phyloP scores from a whole-genome alignment of 2,113 vertebrate genomes.

The Amphiprion ocellaris region DNA sequence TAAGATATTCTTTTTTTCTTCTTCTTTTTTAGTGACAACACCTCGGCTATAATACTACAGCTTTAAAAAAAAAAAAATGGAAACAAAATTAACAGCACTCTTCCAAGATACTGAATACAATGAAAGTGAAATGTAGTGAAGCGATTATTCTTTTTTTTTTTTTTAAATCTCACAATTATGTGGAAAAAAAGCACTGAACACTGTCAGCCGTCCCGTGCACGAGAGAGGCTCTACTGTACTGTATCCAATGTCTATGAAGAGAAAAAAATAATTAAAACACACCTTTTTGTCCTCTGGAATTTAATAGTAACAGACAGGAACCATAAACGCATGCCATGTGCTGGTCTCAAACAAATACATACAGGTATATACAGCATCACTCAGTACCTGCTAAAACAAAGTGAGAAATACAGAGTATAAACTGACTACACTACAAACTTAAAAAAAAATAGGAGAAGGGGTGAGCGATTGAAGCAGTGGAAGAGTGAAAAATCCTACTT shows the following conservation, averaged over 20 bases:
- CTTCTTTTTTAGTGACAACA: conserved; percentile 86
- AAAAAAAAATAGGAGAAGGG: conserved; percentile 55
- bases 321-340: conserved; percentile 94
- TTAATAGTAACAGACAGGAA: conserved; percentile 94
- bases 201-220: conserved; percentile 46
- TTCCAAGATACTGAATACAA: conserved; percentile 89
- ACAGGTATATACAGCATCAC: conserved; percentile 94
- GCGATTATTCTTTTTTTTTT: conserved; percentile 78
- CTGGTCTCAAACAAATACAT: conserved; percentile 92
- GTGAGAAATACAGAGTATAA: conserved; percentile 92
- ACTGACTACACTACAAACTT: conserved; percentile 91
- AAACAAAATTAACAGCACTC: conserved; percentile 87
- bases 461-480: conserved; percentile 87
- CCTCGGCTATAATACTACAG: conserved; percentile 92
- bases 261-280: conserved; percentile 88
- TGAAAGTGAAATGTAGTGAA: conserved; percentile 96
- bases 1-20: conserved; percentile 60
- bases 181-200: conserved; percentile 79
- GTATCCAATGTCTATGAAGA: conserved; percentile 87
- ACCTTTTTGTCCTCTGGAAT: conserved; percentile 90
- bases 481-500: conserved; percentile 87
- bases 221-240: conserved; percentile 83
- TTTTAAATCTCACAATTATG: conserved; percentile 86
- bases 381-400: conserved; percentile 99
- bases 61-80: conserved; percentile 78